A percentile compares a stretch with the other conserved stretches of the same genome.
Evolutionary conservation across 1,140 invertebrate genomes (phyloP).

Genomic region (Drosophila virilis): DNA sequence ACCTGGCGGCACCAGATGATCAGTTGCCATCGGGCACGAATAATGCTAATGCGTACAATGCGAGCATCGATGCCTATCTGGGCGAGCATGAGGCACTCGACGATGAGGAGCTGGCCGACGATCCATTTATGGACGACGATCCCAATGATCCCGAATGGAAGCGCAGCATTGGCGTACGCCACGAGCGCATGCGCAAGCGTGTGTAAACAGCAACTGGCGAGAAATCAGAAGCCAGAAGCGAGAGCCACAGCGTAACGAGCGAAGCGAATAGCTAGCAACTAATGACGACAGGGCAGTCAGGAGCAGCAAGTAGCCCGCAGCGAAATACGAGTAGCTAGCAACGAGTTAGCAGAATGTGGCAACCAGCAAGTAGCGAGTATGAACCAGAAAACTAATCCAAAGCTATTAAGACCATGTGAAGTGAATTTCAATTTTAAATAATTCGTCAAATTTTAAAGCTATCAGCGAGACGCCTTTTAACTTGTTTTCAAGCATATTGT

Average conservation of each 20-base stretch:
- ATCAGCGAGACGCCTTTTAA: constrained; percentile 53
- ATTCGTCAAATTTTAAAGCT: constrained; percentile 49
- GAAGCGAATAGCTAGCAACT: not conserved
- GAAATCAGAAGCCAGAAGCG: not conserved
- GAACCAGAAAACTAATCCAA: constrained; percentile 49
- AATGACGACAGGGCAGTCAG: not conserved
- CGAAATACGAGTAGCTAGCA: not conserved
- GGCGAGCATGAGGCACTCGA: constrained; percentile 54
- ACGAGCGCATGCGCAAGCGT: constrained; percentile 48
- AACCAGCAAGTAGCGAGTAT: not conserved
- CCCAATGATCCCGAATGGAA: constrained; percentile 93
- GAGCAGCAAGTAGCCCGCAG: not conserved
- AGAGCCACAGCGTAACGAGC: not conserved
- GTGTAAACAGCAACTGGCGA: constrained; percentile 17
- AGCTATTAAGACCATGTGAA: constrained; percentile 48
- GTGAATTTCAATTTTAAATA: constrained; percentile 52
- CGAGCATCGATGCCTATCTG: constrained; percentile 64
- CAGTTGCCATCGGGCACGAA: constrained; percentile 12
- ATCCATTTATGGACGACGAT: constrained; percentile 88
- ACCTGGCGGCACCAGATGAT: constrained; percentile 70
- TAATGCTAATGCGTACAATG: constrained; percentile 44
- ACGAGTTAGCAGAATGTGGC: not conserved
- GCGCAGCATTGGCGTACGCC: constrained; percentile 39
- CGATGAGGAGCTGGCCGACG: constrained; percentile 86
- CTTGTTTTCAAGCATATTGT: constrained; percentile 62